These are phyloP conservation scores for Ariolimax columbianus DNA, from an alignment of 2,888 invertebrate genomes.

Conservation along the genomic window DNA sequence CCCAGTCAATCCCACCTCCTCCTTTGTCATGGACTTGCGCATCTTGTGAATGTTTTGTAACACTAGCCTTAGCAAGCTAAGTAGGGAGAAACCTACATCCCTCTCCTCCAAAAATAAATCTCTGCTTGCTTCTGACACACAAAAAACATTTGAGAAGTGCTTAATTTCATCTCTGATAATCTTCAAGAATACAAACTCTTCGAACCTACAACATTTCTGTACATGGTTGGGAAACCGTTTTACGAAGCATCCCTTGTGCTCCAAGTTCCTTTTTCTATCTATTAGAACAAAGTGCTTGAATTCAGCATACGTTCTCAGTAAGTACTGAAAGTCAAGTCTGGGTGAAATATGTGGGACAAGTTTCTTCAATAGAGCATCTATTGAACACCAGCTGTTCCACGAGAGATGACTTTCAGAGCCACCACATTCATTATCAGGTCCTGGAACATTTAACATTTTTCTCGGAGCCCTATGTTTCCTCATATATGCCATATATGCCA, in stretches of 20 bases:
- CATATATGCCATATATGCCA: slow-evolving; percentile 30
- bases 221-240: background rate
- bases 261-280: slow-evolving; percentile 28
- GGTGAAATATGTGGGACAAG: slow-evolving; percentile 45
- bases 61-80: slow-evolving; percentile 30
- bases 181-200: slow-evolving; percentile 46
- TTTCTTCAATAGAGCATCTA: slow-evolving; percentile 40
- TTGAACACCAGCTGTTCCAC: slow-evolving; percentile 30
- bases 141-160: slow-evolving; percentile 31
- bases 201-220: slow-evolving; percentile 31
- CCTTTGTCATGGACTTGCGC: slow-evolving; percentile 27
- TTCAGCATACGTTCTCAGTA: slow-evolving; percentile 44
- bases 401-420: slow-evolving; percentile 43
- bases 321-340: slow-evolving; percentile 44
- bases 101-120: slow-evolving; percentile 43
- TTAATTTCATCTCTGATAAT: slow-evolving; percentile 39
- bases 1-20: background rate
- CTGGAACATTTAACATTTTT: slow-evolving; percentile 32
- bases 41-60: slow-evolving; percentile 39
- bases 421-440: slow-evolving; percentile 20
- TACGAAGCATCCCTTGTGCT: slow-evolving; percentile 34
- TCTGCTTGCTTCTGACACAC: background rate
- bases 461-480: slow-evolving; percentile 19
- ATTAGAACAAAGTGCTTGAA: slow-evolving; percentile 43
- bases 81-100: slow-evolving; percentile 35